Conservation (phyloP, 2,797 vertebrate genomes). For the Centroberyx gerrardi region DNA sequence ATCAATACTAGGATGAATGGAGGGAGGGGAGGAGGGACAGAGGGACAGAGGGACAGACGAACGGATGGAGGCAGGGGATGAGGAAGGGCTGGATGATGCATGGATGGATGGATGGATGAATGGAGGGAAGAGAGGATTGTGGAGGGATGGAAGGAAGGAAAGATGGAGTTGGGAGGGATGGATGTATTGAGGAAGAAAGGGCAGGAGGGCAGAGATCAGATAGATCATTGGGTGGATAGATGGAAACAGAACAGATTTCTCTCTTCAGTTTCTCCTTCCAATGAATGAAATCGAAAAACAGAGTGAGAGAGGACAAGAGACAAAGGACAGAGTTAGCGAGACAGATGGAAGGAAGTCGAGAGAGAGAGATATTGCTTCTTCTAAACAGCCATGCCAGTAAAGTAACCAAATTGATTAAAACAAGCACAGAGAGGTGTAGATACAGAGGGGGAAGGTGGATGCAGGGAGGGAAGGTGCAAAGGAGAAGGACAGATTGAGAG, state of each 20-base stretch:
- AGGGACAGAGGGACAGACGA: neutral
- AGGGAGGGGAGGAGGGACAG: slow-evolving; percentile 14
- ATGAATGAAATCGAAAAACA: too few species aligned
- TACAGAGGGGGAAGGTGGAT: neutral
- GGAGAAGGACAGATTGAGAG: neutral
- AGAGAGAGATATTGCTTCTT: neutral
- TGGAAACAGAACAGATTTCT: neutral
- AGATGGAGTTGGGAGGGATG: neutral
- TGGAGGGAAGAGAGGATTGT: neutral
- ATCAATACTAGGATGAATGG: slow-evolving; percentile 71
- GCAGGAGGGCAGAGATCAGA: neutral
- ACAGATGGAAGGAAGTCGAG: neutral
- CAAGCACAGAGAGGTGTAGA: neutral
- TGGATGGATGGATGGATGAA: slow-evolving; percentile 1
- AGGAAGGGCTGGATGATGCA: slow-evolving; percentile 14
- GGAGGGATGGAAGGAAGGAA: neutral
- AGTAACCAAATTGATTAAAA: neutral
- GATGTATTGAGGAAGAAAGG: neutral
- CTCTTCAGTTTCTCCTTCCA: too few species aligned
- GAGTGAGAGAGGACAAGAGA: too few species aligned
- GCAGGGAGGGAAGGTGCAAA: neutral
- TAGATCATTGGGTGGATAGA: neutral
- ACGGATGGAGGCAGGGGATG: slow-evolving; percentile 11
- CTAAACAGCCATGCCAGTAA: neutral
- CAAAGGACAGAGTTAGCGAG: neutral